Percentiles rank a stretch among this genome's conserved stretches.
These are phyloP conservation scores for Lithophane leautieri DNA, from an alignment of 2,888 invertebrate species.

Conservation along the genomic window DNA sequence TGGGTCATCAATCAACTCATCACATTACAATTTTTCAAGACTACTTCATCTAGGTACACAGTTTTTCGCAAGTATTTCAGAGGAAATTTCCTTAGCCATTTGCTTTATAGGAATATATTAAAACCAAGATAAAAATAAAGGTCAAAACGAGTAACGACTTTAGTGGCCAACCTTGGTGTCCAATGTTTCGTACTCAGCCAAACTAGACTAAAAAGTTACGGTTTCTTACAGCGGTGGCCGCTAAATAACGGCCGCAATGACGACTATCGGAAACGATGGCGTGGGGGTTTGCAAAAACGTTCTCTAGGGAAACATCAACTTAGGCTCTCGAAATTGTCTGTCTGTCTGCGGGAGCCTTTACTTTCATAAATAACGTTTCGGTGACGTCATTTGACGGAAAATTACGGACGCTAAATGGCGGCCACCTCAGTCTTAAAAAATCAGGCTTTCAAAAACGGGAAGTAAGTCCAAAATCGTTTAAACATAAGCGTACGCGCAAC, in stretches of 20 bases:
- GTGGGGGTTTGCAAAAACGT: too few species aligned
- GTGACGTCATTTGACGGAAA: too few species aligned
- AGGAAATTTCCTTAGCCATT: conserved; percentile 14
- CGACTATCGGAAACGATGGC: too few species aligned
- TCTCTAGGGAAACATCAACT: too few species aligned
- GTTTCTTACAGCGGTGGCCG: too few species aligned
- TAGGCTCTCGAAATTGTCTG: too few species aligned
- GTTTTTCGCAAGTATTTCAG: conserved; percentile 3
- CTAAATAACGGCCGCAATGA: too few species aligned
- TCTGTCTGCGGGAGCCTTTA: too few species aligned
- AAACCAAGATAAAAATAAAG: conserved; percentile 13
- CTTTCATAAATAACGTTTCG: too few species aligned
- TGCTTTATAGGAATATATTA: conserved; percentile 16
- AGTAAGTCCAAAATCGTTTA: not conserved
- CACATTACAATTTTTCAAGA: not conserved
- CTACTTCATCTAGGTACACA: not conserved
- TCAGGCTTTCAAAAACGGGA: not conserved
- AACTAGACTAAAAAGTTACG: not conserved
- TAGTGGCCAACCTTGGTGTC: conserved; percentile 14
- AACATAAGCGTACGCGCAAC: not conserved
- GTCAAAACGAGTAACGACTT: conserved; percentile 6
- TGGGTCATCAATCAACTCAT: not conserved
- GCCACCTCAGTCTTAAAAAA: too few species aligned
- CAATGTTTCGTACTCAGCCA: conserved; percentile 13
- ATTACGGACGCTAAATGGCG: too few species aligned